Base-by-base conservation (phyloP, 2,888 invertebrate species). In the Lampropteryx suffumata region DNA sequence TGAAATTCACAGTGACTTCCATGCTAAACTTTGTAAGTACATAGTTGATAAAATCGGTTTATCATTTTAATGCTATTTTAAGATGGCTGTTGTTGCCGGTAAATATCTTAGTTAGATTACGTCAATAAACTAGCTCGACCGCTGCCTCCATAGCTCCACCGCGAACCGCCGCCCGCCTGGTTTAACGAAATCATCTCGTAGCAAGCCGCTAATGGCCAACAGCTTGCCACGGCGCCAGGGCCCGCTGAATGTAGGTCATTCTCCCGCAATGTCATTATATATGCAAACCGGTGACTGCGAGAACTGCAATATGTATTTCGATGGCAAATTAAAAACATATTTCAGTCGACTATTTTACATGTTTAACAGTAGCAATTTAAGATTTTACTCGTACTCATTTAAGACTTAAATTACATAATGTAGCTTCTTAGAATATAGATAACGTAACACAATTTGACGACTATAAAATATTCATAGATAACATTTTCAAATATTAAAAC, bases 191-290 rank as follows among this genome's bases (percentile, higher is more conserved):
- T 13, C 14, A 27, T 37, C 27, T 27, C 37, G 26, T 12, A 41
- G 11, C 21, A 24, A 17, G 12, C 46, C 33, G 28, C 13, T 41
- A 30, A 34, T 35, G 24, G 13, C 27, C 39, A 17, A 27, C 27
- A 27, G 17, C 27, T 21, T 4, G 39, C 33, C 7, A 8, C 17
- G 2, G 17, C 34, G 10, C 6, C 8, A 4, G 7, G 32, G n/a
- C 28, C 7, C 24, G 34, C 13, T 33, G 21, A 13, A 41, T 39
- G 33, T 35, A 47, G 40, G 34, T 34, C 40, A 34, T 34, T 24
- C 34, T 29, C 34, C 33, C 28, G 40, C 40, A 47, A 40, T 41
- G 29, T 29, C 13, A 40, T 36, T 45, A 29, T 24, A 7, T 24
- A 24, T 33, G 27, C 24, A 24, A 21, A 34, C 17, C 6, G 13